These are phyloP conservation scores for Diceros bicornis DNA, from an alignment of 2,797 vertebrate genomes.

Conservation along the genomic window DNA sequence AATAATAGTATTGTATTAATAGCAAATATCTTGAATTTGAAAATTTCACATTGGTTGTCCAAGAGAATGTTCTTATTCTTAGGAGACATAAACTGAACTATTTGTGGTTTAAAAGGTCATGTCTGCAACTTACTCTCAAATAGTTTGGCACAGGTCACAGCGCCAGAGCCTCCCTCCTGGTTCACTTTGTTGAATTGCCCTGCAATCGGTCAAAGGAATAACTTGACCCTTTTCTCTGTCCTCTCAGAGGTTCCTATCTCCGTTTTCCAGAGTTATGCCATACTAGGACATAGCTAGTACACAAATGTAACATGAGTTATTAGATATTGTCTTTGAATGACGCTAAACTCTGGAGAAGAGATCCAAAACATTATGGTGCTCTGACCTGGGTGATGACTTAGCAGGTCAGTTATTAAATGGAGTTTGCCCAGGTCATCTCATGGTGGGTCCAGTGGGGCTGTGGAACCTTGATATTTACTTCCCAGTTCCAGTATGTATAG, in stretches of 20 bases:
- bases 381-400: background rate
- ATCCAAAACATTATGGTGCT: background rate
- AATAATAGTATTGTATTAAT: background rate
- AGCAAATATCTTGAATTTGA: background rate
- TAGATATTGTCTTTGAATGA: background rate
- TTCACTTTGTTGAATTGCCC: background rate
- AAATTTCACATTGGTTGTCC: background rate
- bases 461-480: background rate
- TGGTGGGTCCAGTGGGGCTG: rapidly evolving
- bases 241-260: background rate
- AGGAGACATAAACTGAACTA: background rate
- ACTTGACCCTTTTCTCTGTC: background rate
- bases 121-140: background rate
- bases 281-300: background rate
- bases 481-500: background rate
- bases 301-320: background rate
- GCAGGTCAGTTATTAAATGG: background rate
- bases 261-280: background rate
- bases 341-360: background rate
- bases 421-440: background rate
- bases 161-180: background rate
- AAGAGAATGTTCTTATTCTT: background rate
- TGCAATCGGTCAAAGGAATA: background rate
- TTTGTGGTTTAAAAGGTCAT: background rate
- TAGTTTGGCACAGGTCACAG: background rate